Evolutionary conservation across 2,888 invertebrate genomes (phyloP).

Genomic region (Pachliopta kotzebuea): DNA sequence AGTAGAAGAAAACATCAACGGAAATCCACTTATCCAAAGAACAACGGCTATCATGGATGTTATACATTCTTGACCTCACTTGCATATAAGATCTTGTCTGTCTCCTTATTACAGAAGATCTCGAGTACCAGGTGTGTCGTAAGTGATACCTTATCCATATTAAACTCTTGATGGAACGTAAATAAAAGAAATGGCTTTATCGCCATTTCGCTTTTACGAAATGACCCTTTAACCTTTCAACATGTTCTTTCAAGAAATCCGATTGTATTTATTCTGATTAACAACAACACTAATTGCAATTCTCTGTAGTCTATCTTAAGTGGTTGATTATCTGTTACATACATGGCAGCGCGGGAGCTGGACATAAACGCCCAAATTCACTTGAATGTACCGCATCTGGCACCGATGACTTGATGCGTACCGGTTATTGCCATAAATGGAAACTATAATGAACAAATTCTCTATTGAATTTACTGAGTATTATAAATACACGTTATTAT

Average conservation of each 20-base stretch:
- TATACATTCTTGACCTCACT: too few relatives aligned
- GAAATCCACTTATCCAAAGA: too few relatives aligned
- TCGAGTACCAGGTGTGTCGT: background rate
- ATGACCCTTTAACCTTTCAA: constrained; percentile 22
- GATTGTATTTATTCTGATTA: constrained; percentile 19
- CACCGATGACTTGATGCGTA: constrained; percentile 2
- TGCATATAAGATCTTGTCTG: too few relatives aligned
- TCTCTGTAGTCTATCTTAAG: constrained; percentile 12
- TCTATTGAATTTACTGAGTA: background rate
- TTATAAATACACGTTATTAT: too few relatives aligned
- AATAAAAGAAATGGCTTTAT: background rate
- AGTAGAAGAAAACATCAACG: too few relatives aligned
- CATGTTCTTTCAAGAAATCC: constrained; percentile 3
- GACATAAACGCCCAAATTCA: constrained; percentile 18
- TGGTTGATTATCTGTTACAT: constrained; percentile 8
- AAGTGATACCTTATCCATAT: background rate
- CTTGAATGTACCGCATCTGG: constrained; percentile 5
- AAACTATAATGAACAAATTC: background rate
- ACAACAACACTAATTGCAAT: constrained; percentile 24
- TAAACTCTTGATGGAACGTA: background rate
- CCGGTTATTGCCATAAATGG: background rate
- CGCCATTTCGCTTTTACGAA: constrained; percentile 9
- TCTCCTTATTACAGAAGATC: too few relatives aligned
- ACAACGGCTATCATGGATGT: too few relatives aligned
- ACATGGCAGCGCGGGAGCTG: constrained; percentile 8